phyloP scores from a whole-genome alignment of 2,888 invertebrate genomes.

The Xiphydria camelus region DNA sequence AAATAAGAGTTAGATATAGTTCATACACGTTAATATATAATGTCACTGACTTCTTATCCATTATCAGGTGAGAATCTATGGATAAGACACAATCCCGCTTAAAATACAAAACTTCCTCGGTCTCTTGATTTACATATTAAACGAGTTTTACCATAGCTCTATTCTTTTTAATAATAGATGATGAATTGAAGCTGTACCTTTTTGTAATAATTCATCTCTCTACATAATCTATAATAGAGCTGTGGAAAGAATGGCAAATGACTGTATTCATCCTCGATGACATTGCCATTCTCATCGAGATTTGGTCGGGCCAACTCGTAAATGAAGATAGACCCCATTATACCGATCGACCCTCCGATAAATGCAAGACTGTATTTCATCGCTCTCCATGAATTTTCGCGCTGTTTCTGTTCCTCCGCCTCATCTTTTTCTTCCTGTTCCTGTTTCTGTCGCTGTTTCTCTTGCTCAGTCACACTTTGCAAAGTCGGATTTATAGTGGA shows the following conservation, averaged over 20 bases:
- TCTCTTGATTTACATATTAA: too few relatives aligned
- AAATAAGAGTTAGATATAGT: too few relatives aligned
- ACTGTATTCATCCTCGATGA: slow-evolving; percentile 76
- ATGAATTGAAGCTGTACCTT: slow-evolving; percentile 61
- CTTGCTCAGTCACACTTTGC: slow-evolving; percentile 14
- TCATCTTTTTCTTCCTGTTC: slow-evolving; percentile 63
- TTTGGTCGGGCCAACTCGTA: slow-evolving; percentile 77
- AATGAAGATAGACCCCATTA: slow-evolving; percentile 65
- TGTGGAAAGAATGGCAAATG: slow-evolving; percentile 71
- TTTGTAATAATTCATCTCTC: slow-evolving; percentile 72
- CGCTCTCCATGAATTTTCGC: slow-evolving; percentile 72
- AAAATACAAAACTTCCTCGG: not conserved
- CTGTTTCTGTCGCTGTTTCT: slow-evolving; percentile 27
- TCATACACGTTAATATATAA: too few relatives aligned
- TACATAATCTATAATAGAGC: slow-evolving; percentile 72
- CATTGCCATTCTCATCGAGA: slow-evolving; percentile 71
- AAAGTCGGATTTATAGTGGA: slow-evolving; percentile 23
- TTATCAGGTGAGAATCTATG: not conserved
- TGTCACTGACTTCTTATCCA: too few relatives aligned
- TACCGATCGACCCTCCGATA: slow-evolving; percentile 63
- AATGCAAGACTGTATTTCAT: slow-evolving; percentile 64
- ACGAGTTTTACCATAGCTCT: not conserved
- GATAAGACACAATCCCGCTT: too few relatives aligned
- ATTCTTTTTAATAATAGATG: not conserved
- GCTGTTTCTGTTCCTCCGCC: slow-evolving; percentile 62